Percentiles rank a stretch among this genome's conserved stretches.
These are phyloP conservation scores for Diaprepes abbreviatus DNA, from an alignment of 2,888 invertebrate genomes.

Conservation along the genomic window DNA sequence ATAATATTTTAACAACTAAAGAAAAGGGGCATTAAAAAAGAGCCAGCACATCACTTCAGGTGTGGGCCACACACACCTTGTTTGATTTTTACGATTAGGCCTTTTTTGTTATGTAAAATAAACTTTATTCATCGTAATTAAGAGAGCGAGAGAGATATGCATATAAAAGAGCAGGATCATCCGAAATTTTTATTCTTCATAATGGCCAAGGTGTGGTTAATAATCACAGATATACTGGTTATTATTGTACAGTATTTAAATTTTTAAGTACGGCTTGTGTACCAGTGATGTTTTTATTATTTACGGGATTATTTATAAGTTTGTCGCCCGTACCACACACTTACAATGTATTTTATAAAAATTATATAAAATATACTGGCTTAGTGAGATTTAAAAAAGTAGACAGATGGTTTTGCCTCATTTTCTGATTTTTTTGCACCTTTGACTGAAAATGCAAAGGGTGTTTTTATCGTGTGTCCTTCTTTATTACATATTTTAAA, in stretches of 20 bases:
- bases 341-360: neutral
- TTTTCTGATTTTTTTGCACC: too few species aligned
- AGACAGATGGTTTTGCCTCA: too few species aligned
- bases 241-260: slow-evolving; percentile 21
- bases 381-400: too few species aligned
- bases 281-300: slow-evolving; percentile 19
- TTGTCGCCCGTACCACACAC: slow-evolving; percentile 11
- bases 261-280: neutral
- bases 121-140: slow-evolving; percentile 67
- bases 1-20: slow-evolving; percentile 42
- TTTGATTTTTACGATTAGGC: slow-evolving; percentile 65
- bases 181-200: slow-evolving; percentile 32
- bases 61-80: slow-evolving; percentile 62
- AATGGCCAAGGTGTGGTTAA: slow-evolving; percentile 35
- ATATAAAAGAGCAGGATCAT: slow-evolving; percentile 34
- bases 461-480: too few species aligned
- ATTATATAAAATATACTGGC: too few species aligned
- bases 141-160: slow-evolving; percentile 38
- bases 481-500: too few species aligned
- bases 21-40: slow-evolving; percentile 39
- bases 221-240: slow-evolving; percentile 24
- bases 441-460: too few species aligned
- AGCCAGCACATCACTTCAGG: slow-evolving; percentile 56
- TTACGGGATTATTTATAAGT: slow-evolving; percentile 1
- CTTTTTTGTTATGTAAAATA: slow-evolving; percentile 67